phyloP scores from a whole-genome alignment of 2,888 invertebrate genomes.

The Dasypolia templi region DNA sequence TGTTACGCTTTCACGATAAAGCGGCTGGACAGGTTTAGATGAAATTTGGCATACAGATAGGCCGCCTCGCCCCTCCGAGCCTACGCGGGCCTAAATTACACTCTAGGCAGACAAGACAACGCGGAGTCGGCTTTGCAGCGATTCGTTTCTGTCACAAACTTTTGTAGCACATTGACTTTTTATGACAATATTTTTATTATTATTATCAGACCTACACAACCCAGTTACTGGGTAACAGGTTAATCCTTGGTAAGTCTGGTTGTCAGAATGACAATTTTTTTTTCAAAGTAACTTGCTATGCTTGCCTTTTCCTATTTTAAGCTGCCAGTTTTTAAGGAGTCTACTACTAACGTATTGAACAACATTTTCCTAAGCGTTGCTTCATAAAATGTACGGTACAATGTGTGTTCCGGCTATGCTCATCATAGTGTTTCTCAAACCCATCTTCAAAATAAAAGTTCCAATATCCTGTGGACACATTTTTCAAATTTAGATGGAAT shows the following conservation, averaged over 20 bases:
- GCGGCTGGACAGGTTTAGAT: no score
- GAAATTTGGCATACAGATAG: no score
- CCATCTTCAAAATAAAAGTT: neutral
- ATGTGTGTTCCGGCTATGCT: constrained; percentile 46
- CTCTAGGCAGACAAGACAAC: no score
- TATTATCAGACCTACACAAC: neutral
- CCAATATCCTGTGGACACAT: no score
- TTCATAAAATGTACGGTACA: constrained; percentile 38
- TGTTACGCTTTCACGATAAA: no score
- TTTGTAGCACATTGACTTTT: no score
- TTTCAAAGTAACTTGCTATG: neutral
- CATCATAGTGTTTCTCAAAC: constrained; percentile 37
- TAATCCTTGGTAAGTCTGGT: neutral
- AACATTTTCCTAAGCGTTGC: constrained; percentile 22
- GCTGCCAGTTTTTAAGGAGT: neutral
- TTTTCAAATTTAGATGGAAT: neutral
- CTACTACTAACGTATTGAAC: neutral
- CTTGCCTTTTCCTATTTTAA: no score
- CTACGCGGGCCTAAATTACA: no score
- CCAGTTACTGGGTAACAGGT: neutral
- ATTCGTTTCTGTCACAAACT: no score
- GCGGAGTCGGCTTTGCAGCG: no score
- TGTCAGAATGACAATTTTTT: neutral
- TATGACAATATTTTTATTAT: no score
- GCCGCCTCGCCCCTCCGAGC: no score